phyloP scores from a whole-genome alignment of 2,113 vertebrate species.

The Xiphorhynchus elegans region DNA sequence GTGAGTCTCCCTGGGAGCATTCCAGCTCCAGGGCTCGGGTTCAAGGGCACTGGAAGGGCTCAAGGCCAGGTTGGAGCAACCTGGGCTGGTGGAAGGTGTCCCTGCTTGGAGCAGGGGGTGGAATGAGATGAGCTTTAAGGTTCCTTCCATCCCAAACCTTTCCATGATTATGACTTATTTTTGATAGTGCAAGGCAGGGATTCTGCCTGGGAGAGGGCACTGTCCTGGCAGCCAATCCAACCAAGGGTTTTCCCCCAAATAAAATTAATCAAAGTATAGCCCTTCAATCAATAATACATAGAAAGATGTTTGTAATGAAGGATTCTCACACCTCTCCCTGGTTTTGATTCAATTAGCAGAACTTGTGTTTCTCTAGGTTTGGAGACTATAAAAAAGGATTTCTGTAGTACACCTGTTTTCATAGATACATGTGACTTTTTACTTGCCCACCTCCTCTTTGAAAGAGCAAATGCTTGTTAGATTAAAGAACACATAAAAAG shows the following conservation, averaged over 20 bases:
- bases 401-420: not conserved
- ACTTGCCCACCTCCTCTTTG: not conserved
- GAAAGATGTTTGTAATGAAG: not conserved
- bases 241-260: not conserved
- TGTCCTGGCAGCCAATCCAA: not conserved
- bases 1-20: conserved; percentile 67
- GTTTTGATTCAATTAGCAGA: not conserved
- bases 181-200: not conserved
- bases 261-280: not conserved
- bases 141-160: not conserved
- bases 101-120: not conserved
- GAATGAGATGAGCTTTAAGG: not conserved
- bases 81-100: not conserved
- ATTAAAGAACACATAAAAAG: not conserved
- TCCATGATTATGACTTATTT: not conserved
- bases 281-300: not conserved
- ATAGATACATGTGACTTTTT: not conserved
- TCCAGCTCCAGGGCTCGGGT: fast-evolving
- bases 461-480: not conserved
- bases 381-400: not conserved
- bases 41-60: not conserved
- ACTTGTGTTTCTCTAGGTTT: not conserved
- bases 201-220: not conserved
- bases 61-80: not conserved
- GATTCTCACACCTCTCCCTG: not conserved